A percentile compares a stretch with the other conserved stretches of the same genome.
Evolutionary conservation across 2,888 invertebrate genomes (phyloP).

Genomic region (Mantis religiosa): DNA sequence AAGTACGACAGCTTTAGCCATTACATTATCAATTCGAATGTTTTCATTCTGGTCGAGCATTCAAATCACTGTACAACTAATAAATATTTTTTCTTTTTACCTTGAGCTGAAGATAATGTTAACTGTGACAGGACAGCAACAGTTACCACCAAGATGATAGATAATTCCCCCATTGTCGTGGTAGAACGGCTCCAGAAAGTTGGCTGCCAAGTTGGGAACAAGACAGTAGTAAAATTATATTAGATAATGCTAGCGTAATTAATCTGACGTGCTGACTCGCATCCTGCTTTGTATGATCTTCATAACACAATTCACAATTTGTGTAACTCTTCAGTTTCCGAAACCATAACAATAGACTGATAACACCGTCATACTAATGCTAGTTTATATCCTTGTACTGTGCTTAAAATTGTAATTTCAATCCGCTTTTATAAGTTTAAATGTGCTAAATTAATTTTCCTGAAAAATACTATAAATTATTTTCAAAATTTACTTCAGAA

Average conservation of each 20-base stretch:
- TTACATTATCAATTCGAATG: too few relatives aligned
- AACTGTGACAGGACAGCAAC: neutral
- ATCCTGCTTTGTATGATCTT: neutral
- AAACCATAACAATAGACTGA: neutral
- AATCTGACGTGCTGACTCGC: neutral
- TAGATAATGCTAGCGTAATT: neutral
- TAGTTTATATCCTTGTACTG: neutral
- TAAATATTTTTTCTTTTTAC: neutral
- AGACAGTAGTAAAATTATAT: neutral
- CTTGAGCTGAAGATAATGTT: neutral
- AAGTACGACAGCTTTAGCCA: too few relatives aligned
- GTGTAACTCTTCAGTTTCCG: neutral
- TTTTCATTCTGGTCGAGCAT: too few relatives aligned
- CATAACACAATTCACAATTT: neutral
- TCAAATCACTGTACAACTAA: neutral
- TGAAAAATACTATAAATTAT: neutral
- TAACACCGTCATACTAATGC: neutral
- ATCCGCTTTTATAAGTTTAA: neutral
- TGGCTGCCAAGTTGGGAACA: neutral
- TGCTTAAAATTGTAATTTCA: neutral
- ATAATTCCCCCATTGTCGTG: neutral
- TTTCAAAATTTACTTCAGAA: neutral
- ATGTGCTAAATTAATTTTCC: neutral
- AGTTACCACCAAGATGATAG: neutral
- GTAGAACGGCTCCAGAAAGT: neutral